These are phyloP conservation scores for Desoria tigrina DNA, from an alignment of 2,888 invertebrate species.

Conservation along the genomic window DNA sequence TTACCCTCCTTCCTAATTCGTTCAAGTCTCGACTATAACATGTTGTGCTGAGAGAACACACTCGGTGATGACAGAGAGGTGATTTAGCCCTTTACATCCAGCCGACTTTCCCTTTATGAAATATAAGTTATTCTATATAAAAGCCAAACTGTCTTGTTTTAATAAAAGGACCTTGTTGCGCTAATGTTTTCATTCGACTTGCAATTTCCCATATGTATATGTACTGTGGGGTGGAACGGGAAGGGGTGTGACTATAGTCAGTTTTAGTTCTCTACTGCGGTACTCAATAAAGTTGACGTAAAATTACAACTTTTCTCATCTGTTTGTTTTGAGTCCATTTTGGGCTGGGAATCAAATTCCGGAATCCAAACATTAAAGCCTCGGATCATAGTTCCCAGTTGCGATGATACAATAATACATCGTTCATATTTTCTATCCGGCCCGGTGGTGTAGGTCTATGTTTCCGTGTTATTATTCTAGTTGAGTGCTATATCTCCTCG, in stretches of 20 bases:
- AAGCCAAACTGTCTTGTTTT: constrained; percentile 10
- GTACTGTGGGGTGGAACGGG: constrained; percentile 13
- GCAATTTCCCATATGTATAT: neutral
- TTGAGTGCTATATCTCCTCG: too few relatives aligned
- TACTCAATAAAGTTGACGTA: constrained; percentile 21
- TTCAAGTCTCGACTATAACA: constrained; percentile 8
- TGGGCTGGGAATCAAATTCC: too few relatives aligned
- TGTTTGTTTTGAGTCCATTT: too few relatives aligned
- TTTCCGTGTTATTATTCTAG: too few relatives aligned
- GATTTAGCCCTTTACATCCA: constrained; percentile 4
- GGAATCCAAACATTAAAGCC: too few relatives aligned
- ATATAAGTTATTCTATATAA: neutral
- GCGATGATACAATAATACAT: too few relatives aligned
- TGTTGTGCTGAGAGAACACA: neutral
- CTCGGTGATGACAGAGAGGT: constrained; percentile 17
- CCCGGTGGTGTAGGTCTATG: too few relatives aligned
- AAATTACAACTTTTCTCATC: constrained; percentile 15
- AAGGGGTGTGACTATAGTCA: constrained; percentile 11
- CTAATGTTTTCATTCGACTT: constrained; percentile 16
- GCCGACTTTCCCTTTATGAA: neutral
- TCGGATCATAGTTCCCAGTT: too few relatives aligned
- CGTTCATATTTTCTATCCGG: too few relatives aligned
- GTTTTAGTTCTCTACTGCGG: neutral
- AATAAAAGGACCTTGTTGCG: constrained; percentile 15
- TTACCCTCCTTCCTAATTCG: neutral